Evolutionary conservation across 1,140 invertebrate genomes (phyloP).

Genomic region (Drosophila nebulosa): DNA sequence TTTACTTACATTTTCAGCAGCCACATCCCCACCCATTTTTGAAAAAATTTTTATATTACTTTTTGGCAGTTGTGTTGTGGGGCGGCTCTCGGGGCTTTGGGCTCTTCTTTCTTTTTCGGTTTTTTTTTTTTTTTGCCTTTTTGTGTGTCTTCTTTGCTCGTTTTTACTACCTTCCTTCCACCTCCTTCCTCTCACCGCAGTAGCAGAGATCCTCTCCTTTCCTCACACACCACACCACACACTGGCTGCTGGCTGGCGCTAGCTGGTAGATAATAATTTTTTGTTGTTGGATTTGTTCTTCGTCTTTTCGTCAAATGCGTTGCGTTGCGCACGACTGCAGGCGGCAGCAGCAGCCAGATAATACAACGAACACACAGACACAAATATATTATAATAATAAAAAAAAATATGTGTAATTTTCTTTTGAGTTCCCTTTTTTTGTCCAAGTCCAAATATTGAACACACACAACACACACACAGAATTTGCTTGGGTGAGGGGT

Average conservation of each 20-base stretch:
- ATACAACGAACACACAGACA: conserved; percentile 11
- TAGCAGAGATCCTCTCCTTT: neutral
- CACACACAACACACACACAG: conserved; percentile 1
- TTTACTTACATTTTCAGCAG: conserved; percentile 75
- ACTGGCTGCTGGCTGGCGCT: conserved; percentile 3
- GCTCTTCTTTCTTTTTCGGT: conserved; percentile 36
- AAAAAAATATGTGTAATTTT: conserved; percentile 3
- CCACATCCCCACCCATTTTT: conserved; percentile 78
- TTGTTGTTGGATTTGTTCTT: conserved; percentile 1
- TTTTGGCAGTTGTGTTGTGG: conserved; percentile 26
- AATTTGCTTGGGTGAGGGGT: neutral
- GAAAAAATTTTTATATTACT: conserved; percentile 45
- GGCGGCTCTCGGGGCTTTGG: conserved; percentile 37
- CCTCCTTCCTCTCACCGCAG: neutral
- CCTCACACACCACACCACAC: conserved; percentile 12
- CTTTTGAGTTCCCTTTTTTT: neutral
- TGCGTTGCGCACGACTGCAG: conserved; percentile 28
- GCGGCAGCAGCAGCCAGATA: conserved; percentile 29
- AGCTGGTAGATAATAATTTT: neutral
- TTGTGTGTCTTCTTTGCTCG: neutral
- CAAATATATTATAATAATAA: conserved; percentile 2
- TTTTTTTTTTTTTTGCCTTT: conserved; percentile 6
- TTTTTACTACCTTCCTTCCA: neutral
- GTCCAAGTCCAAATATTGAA: conserved; percentile 5
- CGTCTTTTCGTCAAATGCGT: conserved; percentile 4